phyloP scores from a whole-genome alignment of 2,797 vertebrate species.

The Heliangelus exortis region DNA sequence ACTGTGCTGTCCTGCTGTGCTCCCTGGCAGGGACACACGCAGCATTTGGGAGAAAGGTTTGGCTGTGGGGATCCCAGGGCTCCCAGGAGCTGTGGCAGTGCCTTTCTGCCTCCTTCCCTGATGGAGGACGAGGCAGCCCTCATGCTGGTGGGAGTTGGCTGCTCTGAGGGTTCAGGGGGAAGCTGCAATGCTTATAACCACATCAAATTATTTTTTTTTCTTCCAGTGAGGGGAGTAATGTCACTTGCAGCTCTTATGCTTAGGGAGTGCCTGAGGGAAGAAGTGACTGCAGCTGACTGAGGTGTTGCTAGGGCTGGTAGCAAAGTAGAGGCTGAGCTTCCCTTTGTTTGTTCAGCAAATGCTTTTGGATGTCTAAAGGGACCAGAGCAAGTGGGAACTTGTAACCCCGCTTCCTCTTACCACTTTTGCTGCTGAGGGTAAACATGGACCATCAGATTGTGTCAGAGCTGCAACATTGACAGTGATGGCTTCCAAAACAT shows the following conservation, averaged over 20 bases:
- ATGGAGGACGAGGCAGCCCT: neutral
- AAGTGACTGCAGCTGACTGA: accelerated
- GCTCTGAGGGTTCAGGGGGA: neutral
- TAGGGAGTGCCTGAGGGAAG: neutral
- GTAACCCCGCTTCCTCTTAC: neutral
- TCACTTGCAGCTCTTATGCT: accelerated
- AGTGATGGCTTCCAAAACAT: neutral
- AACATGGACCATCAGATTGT: neutral
- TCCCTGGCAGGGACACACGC: accelerated
- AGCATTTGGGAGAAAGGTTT: neutral
- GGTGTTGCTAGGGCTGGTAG: neutral
- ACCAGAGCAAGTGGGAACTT: neutral
- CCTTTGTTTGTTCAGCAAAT: neutral
- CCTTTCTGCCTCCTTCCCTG: neutral
- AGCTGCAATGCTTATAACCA: neutral
- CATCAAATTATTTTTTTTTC: neutral
- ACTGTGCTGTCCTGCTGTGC: neutral
- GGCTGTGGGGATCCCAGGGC: accelerated
- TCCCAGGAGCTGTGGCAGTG: accelerated
- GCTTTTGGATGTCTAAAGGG: neutral
- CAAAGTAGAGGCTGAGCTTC: neutral
- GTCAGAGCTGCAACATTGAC: neutral
- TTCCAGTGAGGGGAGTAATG: too few species aligned
- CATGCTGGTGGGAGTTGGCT: accelerated
- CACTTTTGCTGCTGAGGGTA: neutral